phyloP scores from a whole-genome alignment of 2,888 invertebrate species.

The Geophilus truncorum region DNA sequence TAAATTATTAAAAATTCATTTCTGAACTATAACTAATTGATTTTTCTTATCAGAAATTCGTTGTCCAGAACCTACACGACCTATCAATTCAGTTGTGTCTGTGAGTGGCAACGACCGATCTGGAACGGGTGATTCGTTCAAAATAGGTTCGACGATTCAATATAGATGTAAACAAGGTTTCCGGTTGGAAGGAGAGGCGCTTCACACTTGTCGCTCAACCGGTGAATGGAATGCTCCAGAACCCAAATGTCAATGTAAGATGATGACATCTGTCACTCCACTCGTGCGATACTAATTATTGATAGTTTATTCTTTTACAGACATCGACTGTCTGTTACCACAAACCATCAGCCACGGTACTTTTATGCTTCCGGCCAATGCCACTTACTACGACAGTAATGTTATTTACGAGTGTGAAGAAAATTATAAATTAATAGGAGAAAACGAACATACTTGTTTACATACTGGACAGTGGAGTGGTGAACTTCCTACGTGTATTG shows the following conservation, averaged over 20 bases:
- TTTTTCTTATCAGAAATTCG: slow-evolving; percentile 64
- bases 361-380: slow-evolving; percentile 75
- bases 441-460: slow-evolving; percentile 72
- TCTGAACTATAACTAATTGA: no score
- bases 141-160: slow-evolving; percentile 43
- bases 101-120: slow-evolving; percentile 83
- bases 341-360: slow-evolving; percentile 66
- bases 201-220: slow-evolving; percentile 40
- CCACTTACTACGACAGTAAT: slow-evolving; percentile 80
- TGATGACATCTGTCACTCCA: not conserved
- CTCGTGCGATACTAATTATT: not conserved
- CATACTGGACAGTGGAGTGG: slow-evolving; percentile 90
- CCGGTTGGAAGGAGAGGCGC: slow-evolving; percentile 41
- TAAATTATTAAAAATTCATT: not conserved
- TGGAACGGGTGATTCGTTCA: slow-evolving; percentile 42
- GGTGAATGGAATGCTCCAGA: slow-evolving; percentile 42
- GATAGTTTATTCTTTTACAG: slow-evolving; percentile 33
- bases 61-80: slow-evolving; percentile 74
- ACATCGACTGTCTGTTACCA: slow-evolving; percentile 77
- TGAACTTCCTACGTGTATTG: slow-evolving; percentile 71
- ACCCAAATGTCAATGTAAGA: slow-evolving; percentile 40
- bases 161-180: slow-evolving; percentile 43
- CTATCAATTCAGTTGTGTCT: slow-evolving; percentile 78
- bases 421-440: slow-evolving; percentile 75
- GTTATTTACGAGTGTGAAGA: slow-evolving; percentile 76